Conservation (phyloP, 2,888 invertebrate genomes). For the Netelia inedita region DNA sequence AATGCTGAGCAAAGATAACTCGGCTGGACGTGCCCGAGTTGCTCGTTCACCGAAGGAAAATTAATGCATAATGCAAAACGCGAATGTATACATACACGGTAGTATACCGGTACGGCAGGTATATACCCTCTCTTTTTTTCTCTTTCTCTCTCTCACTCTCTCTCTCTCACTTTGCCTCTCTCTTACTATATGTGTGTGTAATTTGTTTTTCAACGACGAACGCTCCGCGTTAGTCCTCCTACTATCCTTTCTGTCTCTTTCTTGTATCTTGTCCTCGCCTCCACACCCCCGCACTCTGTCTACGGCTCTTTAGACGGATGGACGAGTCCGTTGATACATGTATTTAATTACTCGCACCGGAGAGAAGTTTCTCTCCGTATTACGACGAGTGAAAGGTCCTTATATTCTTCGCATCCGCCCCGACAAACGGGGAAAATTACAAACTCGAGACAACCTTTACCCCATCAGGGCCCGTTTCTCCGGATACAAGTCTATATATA, state of each 20-base stretch:
- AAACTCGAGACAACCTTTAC: constrained; percentile 42
- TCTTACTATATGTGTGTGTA: constrained; percentile 17
- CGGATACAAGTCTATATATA: not conserved
- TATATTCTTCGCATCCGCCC: constrained; percentile 28
- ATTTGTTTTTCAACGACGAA: constrained; percentile 54
- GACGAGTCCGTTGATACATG: constrained; percentile 51
- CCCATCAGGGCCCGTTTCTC: constrained; percentile 31
- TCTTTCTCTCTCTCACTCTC: too few relatives aligned
- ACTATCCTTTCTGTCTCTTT: not conserved
- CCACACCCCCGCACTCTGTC: constrained; percentile 34
- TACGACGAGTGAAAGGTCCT: constrained; percentile 40
- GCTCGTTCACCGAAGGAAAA: constrained; percentile 57
- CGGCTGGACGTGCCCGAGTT: constrained; percentile 45
- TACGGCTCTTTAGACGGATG: constrained; percentile 51
- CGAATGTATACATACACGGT: constrained; percentile 5
- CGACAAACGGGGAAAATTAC: constrained; percentile 60
- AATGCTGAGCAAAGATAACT: constrained; percentile 47
- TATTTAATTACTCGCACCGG: constrained; percentile 56
- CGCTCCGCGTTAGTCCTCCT: constrained; percentile 17
- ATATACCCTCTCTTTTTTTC: not conserved
- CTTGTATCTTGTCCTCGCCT: not conserved
- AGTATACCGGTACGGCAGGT: constrained; percentile 5
- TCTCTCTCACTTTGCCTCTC: too few relatives aligned
- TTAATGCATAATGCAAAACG: constrained; percentile 65
- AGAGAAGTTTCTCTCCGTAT: constrained; percentile 10